Percentiles rank a stretch among this genome's conserved stretches.
Conservation (phyloP, 2,888 invertebrate species). For the Spicauda simplicius region DNA sequence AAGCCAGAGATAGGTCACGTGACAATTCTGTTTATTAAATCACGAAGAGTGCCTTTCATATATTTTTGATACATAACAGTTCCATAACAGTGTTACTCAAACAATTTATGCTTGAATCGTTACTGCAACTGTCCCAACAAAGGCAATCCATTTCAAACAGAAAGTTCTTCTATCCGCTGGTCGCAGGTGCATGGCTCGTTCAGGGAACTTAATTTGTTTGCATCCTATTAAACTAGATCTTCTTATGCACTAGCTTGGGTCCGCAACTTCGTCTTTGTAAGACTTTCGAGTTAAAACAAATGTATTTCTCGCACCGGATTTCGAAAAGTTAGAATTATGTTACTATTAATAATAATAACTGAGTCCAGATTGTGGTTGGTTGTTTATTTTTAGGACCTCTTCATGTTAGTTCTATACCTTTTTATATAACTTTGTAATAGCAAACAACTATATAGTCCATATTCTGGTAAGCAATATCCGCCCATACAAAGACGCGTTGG, state of each 20-base stretch:
- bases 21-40: too few relatives aligned
- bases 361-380: too few relatives aligned
- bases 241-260: constrained; percentile 4
- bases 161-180: constrained; percentile 24
- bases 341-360: too few relatives aligned
- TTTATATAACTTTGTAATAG: too few relatives aligned
- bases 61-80: not conserved
- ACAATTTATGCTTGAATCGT: not conserved
- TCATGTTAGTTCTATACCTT: too few relatives aligned
- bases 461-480: too few relatives aligned
- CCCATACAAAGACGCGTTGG: too few relatives aligned
- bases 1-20: too few relatives aligned
- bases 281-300: not conserved
- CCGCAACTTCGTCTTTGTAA: constrained; percentile 8
- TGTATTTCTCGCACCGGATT: not conserved
- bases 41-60: not conserved
- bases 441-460: too few relatives aligned
- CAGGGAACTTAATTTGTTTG: constrained; percentile 33
- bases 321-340: too few relatives aligned
- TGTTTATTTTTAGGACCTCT: too few relatives aligned
- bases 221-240: constrained; percentile 35
- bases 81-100: not conserved
- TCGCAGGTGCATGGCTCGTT: constrained; percentile 28
- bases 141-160: constrained; percentile 28
- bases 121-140: constrained; percentile 26